Evolutionary conservation across 1,140 invertebrate species (phyloP).

Genomic region (Drosophila tani): DNA sequence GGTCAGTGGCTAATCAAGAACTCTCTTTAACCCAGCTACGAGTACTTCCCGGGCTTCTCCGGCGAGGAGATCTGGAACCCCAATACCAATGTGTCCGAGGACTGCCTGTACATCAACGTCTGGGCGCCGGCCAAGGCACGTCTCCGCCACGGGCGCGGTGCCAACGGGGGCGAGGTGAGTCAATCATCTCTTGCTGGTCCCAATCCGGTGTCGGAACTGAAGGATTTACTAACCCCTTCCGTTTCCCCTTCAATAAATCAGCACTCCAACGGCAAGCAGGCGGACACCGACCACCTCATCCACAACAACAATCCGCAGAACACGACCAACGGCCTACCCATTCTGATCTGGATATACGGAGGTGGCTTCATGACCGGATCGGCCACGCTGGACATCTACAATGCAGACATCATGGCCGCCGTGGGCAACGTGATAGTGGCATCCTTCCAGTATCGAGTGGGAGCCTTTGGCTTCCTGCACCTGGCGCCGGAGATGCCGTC

Average conservation of each 20-base stretch:
- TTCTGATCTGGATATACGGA: constrained; percentile 97
- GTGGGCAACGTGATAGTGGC: constrained; percentile 94
- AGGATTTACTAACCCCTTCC: background rate
- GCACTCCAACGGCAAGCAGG: constrained; percentile 72
- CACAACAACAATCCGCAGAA: constrained; percentile 82
- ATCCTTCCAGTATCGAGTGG: constrained; percentile 95
- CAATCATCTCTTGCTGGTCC: background rate
- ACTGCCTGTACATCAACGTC: constrained; percentile 96
- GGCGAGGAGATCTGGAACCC: constrained; percentile 99
- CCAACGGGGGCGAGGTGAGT: constrained; percentile 81
- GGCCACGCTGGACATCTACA: constrained; percentile 94
- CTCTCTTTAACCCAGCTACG: constrained; percentile 86
- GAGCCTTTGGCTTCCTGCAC: constrained; percentile 96
- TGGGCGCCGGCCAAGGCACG: constrained; percentile 93
- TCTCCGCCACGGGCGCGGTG: constrained; percentile 87
- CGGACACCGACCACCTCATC: constrained; percentile 77
- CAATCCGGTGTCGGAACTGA: background rate
- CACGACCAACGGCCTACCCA: constrained; percentile 87
- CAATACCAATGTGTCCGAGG: constrained; percentile 96
- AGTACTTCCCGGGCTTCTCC: constrained; percentile 94
- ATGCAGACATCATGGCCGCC: constrained; percentile 93
- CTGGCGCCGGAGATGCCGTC: constrained; percentile 88
- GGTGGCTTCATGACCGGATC: constrained; percentile 97
- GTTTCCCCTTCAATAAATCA: constrained; percentile 9
- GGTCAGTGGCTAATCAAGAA: constrained; percentile 35